Conservation (phyloP, 2,888 invertebrate species). For the Pecten maximus region DNA sequence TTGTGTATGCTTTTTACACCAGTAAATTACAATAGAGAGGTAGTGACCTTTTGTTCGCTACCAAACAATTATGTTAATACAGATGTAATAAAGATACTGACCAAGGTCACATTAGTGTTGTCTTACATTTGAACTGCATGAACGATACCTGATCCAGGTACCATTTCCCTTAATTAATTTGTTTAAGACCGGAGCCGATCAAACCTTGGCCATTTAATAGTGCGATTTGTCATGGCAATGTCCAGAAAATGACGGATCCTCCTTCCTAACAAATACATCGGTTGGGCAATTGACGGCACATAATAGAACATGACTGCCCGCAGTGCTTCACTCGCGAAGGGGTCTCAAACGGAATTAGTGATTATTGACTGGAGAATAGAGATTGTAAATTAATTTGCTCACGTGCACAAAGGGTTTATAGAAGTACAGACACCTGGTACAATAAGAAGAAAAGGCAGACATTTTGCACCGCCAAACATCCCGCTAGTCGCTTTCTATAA, state of each 20-base stretch:
- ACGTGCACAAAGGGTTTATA: conserved; percentile 51
- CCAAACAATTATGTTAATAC: neutral
- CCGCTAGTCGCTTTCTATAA: neutral
- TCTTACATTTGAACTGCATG: neutral
- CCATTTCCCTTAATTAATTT: conserved; percentile 21
- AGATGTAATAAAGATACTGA: neutral
- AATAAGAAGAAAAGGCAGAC: conserved; percentile 41
- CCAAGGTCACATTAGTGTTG: neutral
- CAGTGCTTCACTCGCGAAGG: conserved; percentile 44
- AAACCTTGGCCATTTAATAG: conserved; percentile 18
- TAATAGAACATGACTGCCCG: conserved; percentile 50
- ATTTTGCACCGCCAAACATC: conserved; percentile 32
- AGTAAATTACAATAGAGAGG: neutral
- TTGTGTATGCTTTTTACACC: neutral
- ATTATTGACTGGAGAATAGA: conserved; percentile 56
- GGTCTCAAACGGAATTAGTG: conserved; percentile 50
- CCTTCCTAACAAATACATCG: conserved; percentile 41
- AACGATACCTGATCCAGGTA: neutral
- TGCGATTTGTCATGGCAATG: conserved; percentile 1
- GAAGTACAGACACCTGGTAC: conserved; percentile 51
- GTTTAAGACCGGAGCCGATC: conserved; percentile 24
- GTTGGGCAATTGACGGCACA: conserved; percentile 53
- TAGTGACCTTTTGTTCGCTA: neutral
- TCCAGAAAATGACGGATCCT: conserved; percentile 28
- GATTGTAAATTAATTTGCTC: conserved; percentile 57